Conservation (phyloP, 2,888 invertebrate genomes). For the Pyrochroa serraticornis region DNA sequence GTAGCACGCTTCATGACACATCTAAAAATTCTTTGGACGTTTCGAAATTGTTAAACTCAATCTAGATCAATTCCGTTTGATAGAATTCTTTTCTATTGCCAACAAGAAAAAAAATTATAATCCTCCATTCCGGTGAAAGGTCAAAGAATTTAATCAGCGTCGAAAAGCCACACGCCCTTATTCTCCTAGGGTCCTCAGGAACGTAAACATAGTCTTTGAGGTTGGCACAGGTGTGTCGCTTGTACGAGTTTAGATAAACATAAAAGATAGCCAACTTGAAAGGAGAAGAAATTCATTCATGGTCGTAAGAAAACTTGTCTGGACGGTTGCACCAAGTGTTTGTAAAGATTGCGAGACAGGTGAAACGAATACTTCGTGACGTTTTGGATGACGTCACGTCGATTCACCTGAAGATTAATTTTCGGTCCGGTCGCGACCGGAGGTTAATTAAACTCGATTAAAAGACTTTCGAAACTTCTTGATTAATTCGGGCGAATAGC, state of each 20-base stretch:
- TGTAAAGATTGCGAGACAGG: conserved; percentile 23
- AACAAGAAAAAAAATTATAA: too few relatives aligned
- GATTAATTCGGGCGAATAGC: conserved; percentile 49
- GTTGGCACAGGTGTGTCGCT: too few relatives aligned
- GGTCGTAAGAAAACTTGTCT: conserved; percentile 5
- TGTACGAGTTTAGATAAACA: not conserved
- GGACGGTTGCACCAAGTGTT: conserved; percentile 12
- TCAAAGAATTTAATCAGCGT: too few relatives aligned
- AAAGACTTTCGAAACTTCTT: conserved; percentile 44
- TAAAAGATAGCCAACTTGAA: conserved; percentile 25
- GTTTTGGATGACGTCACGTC: conserved; percentile 25
- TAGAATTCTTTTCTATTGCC: too few relatives aligned
- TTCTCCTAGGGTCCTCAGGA: too few relatives aligned
- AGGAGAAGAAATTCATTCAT: conserved; percentile 17
- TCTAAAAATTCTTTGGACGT: too few relatives aligned
- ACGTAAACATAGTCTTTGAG: too few relatives aligned
- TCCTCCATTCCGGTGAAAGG: too few relatives aligned
- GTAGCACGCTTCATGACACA: too few relatives aligned
- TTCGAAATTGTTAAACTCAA: too few relatives aligned
- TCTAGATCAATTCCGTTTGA: too few relatives aligned
- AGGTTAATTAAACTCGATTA: conserved; percentile 38
- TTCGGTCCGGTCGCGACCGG: not conserved
- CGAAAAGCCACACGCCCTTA: too few relatives aligned
- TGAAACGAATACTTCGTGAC: conserved; percentile 19
- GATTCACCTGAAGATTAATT: conserved; percentile 13